Base-by-base conservation (phyloP, 2,888 invertebrate species). In the Drosophila tripunctata region DNA sequence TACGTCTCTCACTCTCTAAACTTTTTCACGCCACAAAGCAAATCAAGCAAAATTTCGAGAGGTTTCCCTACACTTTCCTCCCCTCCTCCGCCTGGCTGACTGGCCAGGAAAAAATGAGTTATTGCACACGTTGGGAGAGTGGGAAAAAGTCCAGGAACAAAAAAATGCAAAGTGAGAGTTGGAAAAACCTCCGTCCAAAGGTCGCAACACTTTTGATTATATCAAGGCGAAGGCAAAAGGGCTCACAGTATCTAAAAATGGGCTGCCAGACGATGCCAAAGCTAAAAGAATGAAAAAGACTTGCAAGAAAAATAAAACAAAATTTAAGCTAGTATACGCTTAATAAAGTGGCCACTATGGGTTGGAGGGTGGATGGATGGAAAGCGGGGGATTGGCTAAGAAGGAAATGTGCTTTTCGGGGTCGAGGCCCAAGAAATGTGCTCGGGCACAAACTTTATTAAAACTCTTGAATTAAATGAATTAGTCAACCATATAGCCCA, bases 391-490 rank as follows among this genome's bases (percentile, higher is more conserved):
- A 24, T 27, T 47, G 36, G 19, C 14, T 15, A 8, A n/a, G n/a
- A 17, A 17, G 24, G 24, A 21, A n/a, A 6, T 31, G 22, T 47
- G 36, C 22, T 35, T 17, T 19, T 33, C 19, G 63, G 51, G 50
- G 57, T 58, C 55, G 48, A 63, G 68, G 74, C 52, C 63, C 62
- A 67, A 68, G 74, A 76, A 82, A 84, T 81, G 78, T 75, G 73
- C 67, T 81, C 38, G 79, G 68, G 80, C 68, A 84, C 79, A 83
- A 83, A 83, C 87, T 83, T 83, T 83, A 83, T 83, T 83, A 83
- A 83, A 83, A 83, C 87, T 83, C 82, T 83, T 87, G 82, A 83
- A 83, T 83, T 83, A 83, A 83, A 83, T 83, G 82, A 83, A 83
- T 83, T 83, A 83, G 82, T 83, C 87, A 83, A 87, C 87, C 82